phyloP scores from a whole-genome alignment of 2,888 invertebrate genomes.

The Siphlonurus alternatus region DNA sequence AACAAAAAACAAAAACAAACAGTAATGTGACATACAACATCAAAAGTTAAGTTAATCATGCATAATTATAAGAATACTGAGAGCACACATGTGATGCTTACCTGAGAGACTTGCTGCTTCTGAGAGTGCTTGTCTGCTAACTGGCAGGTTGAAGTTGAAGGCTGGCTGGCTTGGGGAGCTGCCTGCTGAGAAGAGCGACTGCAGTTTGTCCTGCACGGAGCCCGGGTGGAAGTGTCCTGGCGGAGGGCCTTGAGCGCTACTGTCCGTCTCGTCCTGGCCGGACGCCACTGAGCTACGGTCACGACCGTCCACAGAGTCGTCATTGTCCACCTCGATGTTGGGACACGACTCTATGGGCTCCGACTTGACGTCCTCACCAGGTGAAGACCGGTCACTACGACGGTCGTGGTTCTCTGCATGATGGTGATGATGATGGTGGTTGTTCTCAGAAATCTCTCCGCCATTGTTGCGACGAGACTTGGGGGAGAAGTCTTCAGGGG shows the following conservation, averaged over 20 bases:
- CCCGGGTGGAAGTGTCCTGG: not conserved
- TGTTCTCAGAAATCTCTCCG: not conserved
- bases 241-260: not conserved
- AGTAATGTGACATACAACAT: too few relatives aligned
- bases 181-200: not conserved
- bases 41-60: too few relatives aligned
- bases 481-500: not conserved
- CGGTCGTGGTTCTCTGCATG: not conserved
- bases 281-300: not conserved
- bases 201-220: not conserved
- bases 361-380: not conserved
- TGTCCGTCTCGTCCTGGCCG: not conserved
- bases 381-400: not conserved
- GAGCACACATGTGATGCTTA: not conserved
- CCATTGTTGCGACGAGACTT: not conserved
- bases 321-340: not conserved
- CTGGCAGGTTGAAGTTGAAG: conserved; percentile 1
- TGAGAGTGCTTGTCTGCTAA: not conserved
- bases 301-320: not conserved
- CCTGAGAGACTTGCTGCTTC: not conserved
- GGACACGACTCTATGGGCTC: not conserved
- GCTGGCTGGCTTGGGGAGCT: not conserved
- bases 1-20: too few relatives aligned
- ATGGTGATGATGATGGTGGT: not conserved
- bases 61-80: too few relatives aligned